Percentiles rank a stretch among this genome's conserved stretches.
Evolutionary conservation across 2,113 vertebrate species (phyloP).

Genomic region (Carettochelys insculpta): DNA sequence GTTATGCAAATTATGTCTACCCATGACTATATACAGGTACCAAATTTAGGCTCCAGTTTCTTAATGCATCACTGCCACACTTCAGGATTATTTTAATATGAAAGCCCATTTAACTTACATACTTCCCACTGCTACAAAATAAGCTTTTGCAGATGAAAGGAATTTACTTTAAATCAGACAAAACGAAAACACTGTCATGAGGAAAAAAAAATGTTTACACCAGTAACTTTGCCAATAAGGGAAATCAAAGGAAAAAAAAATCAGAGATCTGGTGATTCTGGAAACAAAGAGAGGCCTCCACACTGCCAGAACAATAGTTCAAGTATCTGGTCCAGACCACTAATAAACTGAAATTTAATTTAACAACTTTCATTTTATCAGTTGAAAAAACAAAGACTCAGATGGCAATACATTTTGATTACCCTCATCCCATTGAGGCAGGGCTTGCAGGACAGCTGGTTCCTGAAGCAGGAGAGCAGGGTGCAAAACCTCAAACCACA

Average conservation of each 20-base stretch:
- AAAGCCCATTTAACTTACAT: no score
- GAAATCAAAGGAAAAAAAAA: neutral
- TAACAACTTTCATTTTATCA: neutral
- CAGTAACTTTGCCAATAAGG: neutral
- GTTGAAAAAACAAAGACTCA: neutral
- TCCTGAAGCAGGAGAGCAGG: neutral
- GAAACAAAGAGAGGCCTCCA: neutral
- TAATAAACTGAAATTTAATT: neutral
- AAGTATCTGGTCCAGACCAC: neutral
- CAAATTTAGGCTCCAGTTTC: neutral
- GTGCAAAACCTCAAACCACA: neutral
- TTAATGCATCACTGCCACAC: neutral
- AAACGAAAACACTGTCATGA: neutral
- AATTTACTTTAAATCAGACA: neutral
- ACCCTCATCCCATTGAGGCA: neutral
- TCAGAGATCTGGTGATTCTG: no score
- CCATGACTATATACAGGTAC: conserved; percentile 54
- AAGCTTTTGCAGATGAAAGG: neutral
- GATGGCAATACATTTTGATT: neutral
- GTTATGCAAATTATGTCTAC: neutral
- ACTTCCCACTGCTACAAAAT: neutral
- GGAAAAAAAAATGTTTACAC: neutral
- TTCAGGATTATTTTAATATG: neutral
- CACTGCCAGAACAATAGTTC: neutral
- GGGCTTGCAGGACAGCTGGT: neutral